Evolutionary conservation across 1,140 invertebrate species (phyloP), one percentile per base, ranked within the genome.

Genomic region (Drosophila subpulchrella): DNA sequence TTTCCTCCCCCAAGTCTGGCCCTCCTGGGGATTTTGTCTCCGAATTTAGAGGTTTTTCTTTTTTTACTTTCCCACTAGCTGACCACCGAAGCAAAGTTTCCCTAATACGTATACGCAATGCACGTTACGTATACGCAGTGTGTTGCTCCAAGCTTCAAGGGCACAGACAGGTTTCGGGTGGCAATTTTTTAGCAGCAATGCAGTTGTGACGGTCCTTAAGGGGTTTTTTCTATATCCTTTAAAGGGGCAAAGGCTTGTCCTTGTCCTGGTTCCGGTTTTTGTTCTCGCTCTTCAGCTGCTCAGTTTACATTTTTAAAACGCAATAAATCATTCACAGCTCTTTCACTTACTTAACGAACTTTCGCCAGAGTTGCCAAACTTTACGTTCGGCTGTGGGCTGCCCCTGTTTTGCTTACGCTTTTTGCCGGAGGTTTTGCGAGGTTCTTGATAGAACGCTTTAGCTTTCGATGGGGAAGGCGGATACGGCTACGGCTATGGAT

Each of bases 271-370:
- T 70, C 38, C 34, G n/a, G 20, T 17, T 36, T 30, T 17, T 44
- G 27, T 36, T 44, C 20, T 17, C 30, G 30, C 30, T 63, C 4
- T 6, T 41, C 42, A 55, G 63, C 66, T 70, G 34, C 70, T 81
- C 82, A 71, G 70, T 81, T 78, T 76, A 82, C 75, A 88, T 86
- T 88, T 88, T 88, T 89, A 83, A 89, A 88, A 88, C 89, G 84
- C 83, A 83, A 88, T 88, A 88, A 88, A 88, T 88, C 83, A 88
- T 88, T 88, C 80, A 88, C 84, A 88, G 83, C 84, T 83, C 84
- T 88, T 88, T 88, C 83, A 88, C 83, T 88, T 88, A 88, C 84
- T 88, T 88, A 88, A 89, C 83, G 80, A 88, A 88, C 84, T 88
- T 88, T 88, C 72, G 83, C 75, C 59, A 62, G 59, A 70, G 55